phyloP scores from a whole-genome alignment of 2,888 invertebrate genomes.

The Leptogaster cylindrica region DNA sequence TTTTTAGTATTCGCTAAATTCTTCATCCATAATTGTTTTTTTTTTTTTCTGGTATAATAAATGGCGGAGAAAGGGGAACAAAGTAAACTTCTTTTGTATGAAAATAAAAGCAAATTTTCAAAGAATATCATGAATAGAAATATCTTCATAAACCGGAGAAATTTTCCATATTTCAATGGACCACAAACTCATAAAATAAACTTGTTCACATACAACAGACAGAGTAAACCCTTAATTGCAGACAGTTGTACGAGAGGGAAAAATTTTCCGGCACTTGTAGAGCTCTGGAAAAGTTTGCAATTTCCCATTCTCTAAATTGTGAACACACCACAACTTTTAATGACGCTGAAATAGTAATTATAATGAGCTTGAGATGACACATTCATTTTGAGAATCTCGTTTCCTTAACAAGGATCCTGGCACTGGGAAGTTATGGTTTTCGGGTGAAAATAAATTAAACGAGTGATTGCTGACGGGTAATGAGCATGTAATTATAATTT shows the following conservation, averaged over 20 bases:
- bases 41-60: too few relatives aligned
- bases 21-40: too few relatives aligned
- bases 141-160: too few relatives aligned
- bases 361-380: constrained; percentile 46
- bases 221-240: constrained; percentile 11
- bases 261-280: constrained; percentile 4
- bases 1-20: too few relatives aligned
- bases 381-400: constrained; percentile 42
- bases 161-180: too few relatives aligned
- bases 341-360: constrained; percentile 46
- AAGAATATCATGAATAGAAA: too few relatives aligned
- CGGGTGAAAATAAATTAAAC: constrained; percentile 47
- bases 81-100: too few relatives aligned
- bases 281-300: constrained; percentile 23
- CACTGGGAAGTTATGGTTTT: constrained; percentile 9
- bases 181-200: too few relatives aligned
- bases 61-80: too few relatives aligned
- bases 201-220: too few relatives aligned
- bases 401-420: constrained; percentile 34
- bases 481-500: constrained; percentile 54
- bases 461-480: constrained; percentile 49
- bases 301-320: constrained; percentile 30
- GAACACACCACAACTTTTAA: constrained; percentile 45
- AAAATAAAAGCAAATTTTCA: too few relatives aligned
- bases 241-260: constrained; percentile 5